A percentile compares a stretch with the other conserved stretches of the same genome.
Evolutionary conservation across 2,797 vertebrate species (phyloP).

Genomic region (Chiropotes sagulatus): DNA sequence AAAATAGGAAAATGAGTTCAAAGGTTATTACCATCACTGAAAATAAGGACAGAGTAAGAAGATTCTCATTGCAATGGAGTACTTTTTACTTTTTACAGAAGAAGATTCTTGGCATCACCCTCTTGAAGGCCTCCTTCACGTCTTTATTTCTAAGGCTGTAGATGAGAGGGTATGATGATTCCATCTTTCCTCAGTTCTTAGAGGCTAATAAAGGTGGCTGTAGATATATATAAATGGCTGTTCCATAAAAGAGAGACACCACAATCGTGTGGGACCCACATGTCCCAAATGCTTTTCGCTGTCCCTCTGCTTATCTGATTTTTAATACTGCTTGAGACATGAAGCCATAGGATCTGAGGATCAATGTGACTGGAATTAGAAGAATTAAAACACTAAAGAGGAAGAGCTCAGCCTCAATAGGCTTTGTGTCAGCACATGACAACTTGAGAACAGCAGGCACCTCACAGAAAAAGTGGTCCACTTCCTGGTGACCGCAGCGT

Average conservation of each 20-base stretch:
- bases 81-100: not conserved
- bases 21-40: not conserved
- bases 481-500: not conserved
- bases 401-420: conserved; percentile 5
- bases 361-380: conserved; percentile 4
- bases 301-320: conserved; percentile 26
- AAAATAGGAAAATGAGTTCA: not conserved
- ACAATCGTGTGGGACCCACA: conserved; percentile 37
- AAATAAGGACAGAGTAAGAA: not conserved
- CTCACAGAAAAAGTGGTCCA: conserved; percentile 54
- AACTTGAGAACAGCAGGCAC: conserved; percentile 36
- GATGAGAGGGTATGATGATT: conserved; percentile 1
- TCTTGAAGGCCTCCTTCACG: conserved; percentile 38
- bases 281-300: not conserved
- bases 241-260: conserved; percentile 39
- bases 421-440: conserved; percentile 7
- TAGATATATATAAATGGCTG: conserved; percentile 14
- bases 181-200: conserved; percentile 33
- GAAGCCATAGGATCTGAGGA: conserved; percentile 44
- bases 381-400: conserved; percentile 38
- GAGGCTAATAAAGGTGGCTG: conserved; percentile 18
- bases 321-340: conserved; percentile 29
- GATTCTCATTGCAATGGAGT: not conserved
- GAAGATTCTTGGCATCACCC: not conserved
- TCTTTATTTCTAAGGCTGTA: conserved; percentile 38